phyloP scores from a whole-genome alignment of 2,113 vertebrate genomes.

The western clawed frog (Xenopus tropicalis) region DNA sequence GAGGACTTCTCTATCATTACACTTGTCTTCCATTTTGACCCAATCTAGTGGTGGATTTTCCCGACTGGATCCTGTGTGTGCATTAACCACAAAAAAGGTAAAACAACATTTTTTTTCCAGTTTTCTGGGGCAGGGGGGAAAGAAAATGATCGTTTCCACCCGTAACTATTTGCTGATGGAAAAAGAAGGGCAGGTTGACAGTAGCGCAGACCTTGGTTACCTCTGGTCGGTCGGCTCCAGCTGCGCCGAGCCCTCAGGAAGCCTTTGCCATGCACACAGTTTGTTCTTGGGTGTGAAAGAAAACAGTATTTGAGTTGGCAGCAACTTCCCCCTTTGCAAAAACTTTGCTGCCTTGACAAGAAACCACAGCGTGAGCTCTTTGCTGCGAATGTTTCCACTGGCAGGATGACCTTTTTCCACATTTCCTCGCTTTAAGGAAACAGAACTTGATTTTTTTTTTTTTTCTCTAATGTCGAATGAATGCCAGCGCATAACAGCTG shows the following conservation, averaged over 20 bases:
- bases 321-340: constrained; percentile 73
- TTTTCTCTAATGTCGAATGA: constrained; percentile 60
- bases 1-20: too few relatives aligned
- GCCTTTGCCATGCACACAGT: constrained; percentile 76
- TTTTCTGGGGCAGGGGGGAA: constrained; percentile 52
- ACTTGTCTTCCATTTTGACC: too few relatives aligned
- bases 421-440: constrained; percentile 95
- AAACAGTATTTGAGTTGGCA: constrained; percentile 94
- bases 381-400: constrained; percentile 75
- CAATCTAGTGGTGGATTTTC: too few relatives aligned
- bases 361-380: constrained; percentile 79
- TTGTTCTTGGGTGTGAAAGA: constrained; percentile 83
- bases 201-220: constrained; percentile 88
- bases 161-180: constrained; percentile 76
- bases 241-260: constrained; percentile 93
- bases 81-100: too few relatives aligned
- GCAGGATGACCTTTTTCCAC: constrained; percentile 94
- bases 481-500: constrained; percentile 74
- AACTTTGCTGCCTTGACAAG: constrained; percentile 95
- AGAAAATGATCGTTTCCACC: constrained; percentile 69
- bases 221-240: constrained; percentile 85
- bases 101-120: too few relatives aligned
- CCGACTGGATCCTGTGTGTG: too few relatives aligned
- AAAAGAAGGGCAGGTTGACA: constrained; percentile 77
- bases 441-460: constrained; percentile 84